Percentiles rank a stretch among this genome's conserved stretches.
These are phyloP conservation scores for Acrobasis consociella DNA, from an alignment of 2,888 invertebrate genomes.

Conservation along the genomic window DNA sequence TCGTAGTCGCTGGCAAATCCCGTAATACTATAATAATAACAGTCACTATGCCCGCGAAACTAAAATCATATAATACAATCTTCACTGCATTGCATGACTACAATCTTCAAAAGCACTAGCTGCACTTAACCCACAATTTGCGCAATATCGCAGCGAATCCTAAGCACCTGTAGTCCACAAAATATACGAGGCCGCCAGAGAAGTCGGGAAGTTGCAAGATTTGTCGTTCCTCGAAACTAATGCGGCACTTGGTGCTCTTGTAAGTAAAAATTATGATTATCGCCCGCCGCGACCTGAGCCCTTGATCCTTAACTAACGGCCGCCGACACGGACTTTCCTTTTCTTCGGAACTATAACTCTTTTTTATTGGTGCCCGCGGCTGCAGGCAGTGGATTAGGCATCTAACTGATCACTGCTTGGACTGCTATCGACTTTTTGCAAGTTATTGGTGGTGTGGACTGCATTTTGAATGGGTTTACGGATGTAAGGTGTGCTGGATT, in stretches of 20 bases:
- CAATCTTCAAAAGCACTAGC: not conserved
- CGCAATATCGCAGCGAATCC: slow-evolving; percentile 7
- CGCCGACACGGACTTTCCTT: slow-evolving; percentile 76
- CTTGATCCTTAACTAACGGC: slow-evolving; percentile 80
- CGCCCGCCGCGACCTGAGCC: slow-evolving; percentile 75
- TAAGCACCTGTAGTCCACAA: slow-evolving; percentile 58
- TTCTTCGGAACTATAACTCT: slow-evolving; percentile 82
- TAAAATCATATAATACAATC: no score
- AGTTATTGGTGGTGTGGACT: not conserved
- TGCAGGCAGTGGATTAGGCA: slow-evolving; percentile 76
- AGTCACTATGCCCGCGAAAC: no score
- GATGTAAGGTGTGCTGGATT: no score
- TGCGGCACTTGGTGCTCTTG: slow-evolving; percentile 73
- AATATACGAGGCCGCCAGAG: slow-evolving; percentile 56
- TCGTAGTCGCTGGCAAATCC: no score
- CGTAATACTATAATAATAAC: no score
- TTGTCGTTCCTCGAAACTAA: slow-evolving; percentile 77
- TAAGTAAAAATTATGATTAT: slow-evolving; percentile 84
- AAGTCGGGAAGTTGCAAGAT: slow-evolving; percentile 80
- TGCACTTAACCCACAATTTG: slow-evolving; percentile 1
- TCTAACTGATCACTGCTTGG: slow-evolving; percentile 64
- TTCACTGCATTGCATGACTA: no score
- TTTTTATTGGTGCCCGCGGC: slow-evolving; percentile 76
- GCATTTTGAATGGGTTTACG: not conserved
- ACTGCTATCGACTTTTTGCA: slow-evolving; percentile 51